Base-by-base conservation (phyloP, 2,113 vertebrate genomes). In the Ptilonorhynchus violaceus region DNA sequence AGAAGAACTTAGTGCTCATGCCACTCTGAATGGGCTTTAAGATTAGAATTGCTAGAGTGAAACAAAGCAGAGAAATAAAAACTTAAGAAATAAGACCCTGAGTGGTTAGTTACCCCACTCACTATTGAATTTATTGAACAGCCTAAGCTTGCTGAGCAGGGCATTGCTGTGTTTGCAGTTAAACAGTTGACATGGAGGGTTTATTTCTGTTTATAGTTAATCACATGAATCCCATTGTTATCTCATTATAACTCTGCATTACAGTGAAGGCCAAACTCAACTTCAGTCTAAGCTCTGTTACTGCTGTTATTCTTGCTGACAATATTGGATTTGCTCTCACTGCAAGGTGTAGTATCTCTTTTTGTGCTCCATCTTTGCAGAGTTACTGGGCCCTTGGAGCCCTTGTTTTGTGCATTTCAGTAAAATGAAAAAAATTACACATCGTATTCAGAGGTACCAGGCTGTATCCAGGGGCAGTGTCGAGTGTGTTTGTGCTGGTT, bases 141-240 rank as follows among this genome's bases (percentile, higher is more conserved):
- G 33, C 67, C 78, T 63, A 77, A 80, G 47, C 50, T 86, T 85
- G 35, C 68, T 90, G 68, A 88, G 79, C 53, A n/a, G 66, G 60
- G 25, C 70, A 63, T 64, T 93, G 67, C 87, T 83, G 37, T 76
- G 33, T 88, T 67, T 85, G 82, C 90, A 81, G 72, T 74, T 82
- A 53, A 67, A 62, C 59, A 35, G 47, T 74, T 78, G 85, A 69
- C 73, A 28, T 44, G 31, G n/a, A 92, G 75, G 79, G 56, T 88
- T 96, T 96, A 81, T 91, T 91, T 95, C 72, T 92, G 88, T 90
- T 95, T 78, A 64, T 88, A 92, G 55, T 83, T 96, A 87, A 95
- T 97, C 76, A 46, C 64, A 22, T 88, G 82, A 86, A 49, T 94
- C 88, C 72, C 37, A 33, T 39, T 94, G 88, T 86, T 83, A 81